These are phyloP conservation scores for Euthynnus affinis DNA, from an alignment of 2,797 vertebrate species.

Conservation along the genomic window DNA sequence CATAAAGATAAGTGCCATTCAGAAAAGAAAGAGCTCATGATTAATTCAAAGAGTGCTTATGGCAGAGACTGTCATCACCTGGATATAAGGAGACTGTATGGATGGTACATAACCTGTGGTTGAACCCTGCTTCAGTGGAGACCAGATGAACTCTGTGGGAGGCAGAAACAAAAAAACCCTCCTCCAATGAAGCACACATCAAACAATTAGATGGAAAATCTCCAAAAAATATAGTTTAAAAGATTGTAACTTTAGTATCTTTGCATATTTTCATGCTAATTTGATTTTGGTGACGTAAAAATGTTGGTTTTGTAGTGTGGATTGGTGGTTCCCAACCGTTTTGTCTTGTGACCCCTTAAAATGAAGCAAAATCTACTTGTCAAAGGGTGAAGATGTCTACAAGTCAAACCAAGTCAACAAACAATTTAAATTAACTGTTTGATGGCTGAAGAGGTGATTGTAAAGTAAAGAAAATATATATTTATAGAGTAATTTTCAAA, in stretches of 20 bases:
- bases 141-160: constrained; percentile 6
- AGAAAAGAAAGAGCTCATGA: constrained; percentile 30
- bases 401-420: too few species aligned
- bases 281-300: too few species aligned
- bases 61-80: constrained; percentile 70
- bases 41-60: constrained; percentile 61
- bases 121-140: constrained; percentile 51
- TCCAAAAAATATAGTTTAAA: too few species aligned
- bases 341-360: too few species aligned
- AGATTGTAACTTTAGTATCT: background rate
- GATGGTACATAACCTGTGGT: constrained; percentile 31
- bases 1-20: constrained; percentile 58
- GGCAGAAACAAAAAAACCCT: background rate
- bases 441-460: too few species aligned
- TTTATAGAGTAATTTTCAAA: too few species aligned
- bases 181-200: background rate
- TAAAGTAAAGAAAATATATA: too few species aligned
- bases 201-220: background rate
- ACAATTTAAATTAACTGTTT: too few species aligned
- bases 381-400: too few species aligned
- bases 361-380: too few species aligned
- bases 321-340: background rate
- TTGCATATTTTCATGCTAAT: background rate
- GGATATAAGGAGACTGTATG: constrained; percentile 51
- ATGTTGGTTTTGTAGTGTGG: background rate